Evolutionary conservation across 1,140 invertebrate genomes (phyloP).

Genomic region (Macrosteles quadrilineatus): DNA sequence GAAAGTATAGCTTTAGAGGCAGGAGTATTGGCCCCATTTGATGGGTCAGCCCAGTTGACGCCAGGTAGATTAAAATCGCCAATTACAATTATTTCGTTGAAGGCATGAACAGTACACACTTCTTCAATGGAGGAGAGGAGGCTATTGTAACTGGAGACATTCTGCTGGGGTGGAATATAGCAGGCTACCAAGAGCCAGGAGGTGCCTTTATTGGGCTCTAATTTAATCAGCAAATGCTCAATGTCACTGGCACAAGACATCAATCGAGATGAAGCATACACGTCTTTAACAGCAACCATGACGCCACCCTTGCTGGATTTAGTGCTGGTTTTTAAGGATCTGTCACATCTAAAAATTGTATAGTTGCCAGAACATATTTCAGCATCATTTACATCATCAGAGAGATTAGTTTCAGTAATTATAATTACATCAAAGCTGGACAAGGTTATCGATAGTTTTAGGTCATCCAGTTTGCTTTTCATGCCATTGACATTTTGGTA

Average conservation of each 20-base stretch:
- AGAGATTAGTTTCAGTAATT: not conserved
- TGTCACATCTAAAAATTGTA: too few species aligned
- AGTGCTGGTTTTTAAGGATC: too few species aligned
- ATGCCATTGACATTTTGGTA: too few species aligned
- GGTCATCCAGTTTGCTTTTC: too few species aligned
- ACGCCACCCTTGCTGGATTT: too few species aligned
- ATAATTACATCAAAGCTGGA: not conserved
- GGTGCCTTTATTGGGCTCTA: too few species aligned
- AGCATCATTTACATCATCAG: not conserved
- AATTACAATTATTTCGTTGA: not conserved
- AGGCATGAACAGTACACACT: not conserved
- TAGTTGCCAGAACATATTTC: not conserved
- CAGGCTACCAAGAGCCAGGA: too few species aligned
- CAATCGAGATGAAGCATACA: too few species aligned
- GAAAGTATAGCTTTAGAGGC: not conserved
- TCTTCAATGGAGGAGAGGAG: not conserved
- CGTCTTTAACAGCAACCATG: too few species aligned
- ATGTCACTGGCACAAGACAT: too few species aligned
- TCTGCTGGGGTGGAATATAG: not conserved
- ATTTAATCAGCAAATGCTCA: too few species aligned
- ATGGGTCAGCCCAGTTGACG: not conserved
- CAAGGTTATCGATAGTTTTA: not conserved
- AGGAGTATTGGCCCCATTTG: not conserved
- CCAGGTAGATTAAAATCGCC: not conserved
- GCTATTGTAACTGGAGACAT: not conserved